phyloP scores from a whole-genome alignment of 2,888 invertebrate genomes.

The Lasioglossum villosulum region DNA sequence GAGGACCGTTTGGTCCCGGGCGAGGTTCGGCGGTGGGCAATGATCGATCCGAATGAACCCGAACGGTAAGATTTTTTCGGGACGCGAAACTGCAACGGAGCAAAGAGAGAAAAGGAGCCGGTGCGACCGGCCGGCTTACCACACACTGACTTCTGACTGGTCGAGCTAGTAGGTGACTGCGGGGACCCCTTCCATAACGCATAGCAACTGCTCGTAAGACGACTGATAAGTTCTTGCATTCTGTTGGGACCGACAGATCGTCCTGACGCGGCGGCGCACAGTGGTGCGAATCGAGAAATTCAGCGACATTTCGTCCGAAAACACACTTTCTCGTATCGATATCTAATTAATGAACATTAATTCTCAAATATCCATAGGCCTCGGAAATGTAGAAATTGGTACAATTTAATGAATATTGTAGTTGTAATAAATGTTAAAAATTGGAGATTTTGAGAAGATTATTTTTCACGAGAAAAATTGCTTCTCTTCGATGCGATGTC shows the following conservation, averaged over 20 bases:
- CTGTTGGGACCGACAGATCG: slow-evolving; percentile 62
- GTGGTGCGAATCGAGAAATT: no score
- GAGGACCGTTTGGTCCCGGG: background rate
- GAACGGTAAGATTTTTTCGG: slow-evolving; percentile 39
- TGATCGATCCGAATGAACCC: background rate
- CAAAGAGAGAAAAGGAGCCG: slow-evolving; percentile 69
- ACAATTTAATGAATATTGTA: no score
- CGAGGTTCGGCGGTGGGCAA: background rate
- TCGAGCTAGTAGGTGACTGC: slow-evolving; percentile 74
- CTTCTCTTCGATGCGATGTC: no score
- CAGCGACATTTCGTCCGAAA: no score
- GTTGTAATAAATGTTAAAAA: no score
- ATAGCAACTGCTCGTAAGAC: slow-evolving; percentile 75
- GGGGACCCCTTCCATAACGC: slow-evolving; percentile 74
- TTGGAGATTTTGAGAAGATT: no score
- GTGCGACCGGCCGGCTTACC: slow-evolving; percentile 75
- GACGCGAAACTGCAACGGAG: slow-evolving; percentile 48
- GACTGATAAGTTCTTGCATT: slow-evolving; percentile 70
- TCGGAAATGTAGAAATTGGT: no score
- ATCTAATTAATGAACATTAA: no score
- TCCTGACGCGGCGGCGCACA: background rate
- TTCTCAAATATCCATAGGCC: no score
- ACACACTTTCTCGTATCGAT: no score
- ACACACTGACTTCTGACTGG: slow-evolving; percentile 76
- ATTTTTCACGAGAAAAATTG: no score